These are phyloP conservation scores for Microtus ochrogaster DNA, from an alignment of 2,113 vertebrate species.

Conservation along the genomic window DNA sequence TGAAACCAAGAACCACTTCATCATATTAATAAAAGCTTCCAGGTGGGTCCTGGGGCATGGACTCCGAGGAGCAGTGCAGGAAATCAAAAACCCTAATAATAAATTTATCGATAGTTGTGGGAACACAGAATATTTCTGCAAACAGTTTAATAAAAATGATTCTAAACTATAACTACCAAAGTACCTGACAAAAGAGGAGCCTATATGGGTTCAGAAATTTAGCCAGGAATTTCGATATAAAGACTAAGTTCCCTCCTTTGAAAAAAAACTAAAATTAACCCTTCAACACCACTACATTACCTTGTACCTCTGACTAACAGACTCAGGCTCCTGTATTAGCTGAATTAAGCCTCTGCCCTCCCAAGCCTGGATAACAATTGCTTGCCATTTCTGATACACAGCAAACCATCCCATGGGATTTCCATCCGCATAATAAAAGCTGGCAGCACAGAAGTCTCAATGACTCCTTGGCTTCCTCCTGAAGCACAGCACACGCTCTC, in stretches of 20 bases:
- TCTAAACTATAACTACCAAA: conserved; percentile 11
- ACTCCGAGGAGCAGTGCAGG: background rate
- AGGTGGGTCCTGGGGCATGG: background rate
- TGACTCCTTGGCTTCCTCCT: background rate
- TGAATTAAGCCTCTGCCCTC: background rate
- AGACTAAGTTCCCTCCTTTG: background rate
- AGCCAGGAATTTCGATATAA: background rate
- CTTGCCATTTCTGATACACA: background rate
- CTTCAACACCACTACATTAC: background rate
- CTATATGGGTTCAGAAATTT: background rate
- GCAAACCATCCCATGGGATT: background rate
- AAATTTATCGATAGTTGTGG: conserved; percentile 1
- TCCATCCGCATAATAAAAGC: background rate
- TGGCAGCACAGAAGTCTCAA: background rate
- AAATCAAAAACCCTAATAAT: conserved; percentile 49
- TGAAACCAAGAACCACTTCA: conserved; percentile 23
- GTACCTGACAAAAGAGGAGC: background rate
- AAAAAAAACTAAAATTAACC: conserved; percentile 33
- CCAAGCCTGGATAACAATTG: conserved; percentile 6
- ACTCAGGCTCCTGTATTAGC: background rate
- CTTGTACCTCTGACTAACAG: conserved; percentile 32
- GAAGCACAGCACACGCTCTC: background rate
- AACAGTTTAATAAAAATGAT: conserved; percentile 29
- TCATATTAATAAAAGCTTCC: background rate
- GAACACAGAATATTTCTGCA: conserved; percentile 42